These are phyloP conservation scores for Reticulitermes speratus DNA, from an alignment of 1,140 invertebrate species.

Conservation along the genomic window DNA sequence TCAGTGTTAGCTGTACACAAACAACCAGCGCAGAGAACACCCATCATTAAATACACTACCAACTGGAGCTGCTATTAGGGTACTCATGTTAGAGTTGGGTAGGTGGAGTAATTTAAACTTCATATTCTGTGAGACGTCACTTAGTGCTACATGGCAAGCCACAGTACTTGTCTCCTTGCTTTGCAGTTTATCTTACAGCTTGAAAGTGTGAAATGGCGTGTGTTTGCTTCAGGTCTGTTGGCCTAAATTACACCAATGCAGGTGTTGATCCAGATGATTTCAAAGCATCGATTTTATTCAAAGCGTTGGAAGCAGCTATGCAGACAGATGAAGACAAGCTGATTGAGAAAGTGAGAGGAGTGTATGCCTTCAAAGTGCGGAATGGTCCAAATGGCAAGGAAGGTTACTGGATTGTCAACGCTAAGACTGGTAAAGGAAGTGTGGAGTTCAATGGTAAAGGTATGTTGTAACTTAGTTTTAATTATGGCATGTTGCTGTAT, in stretches of 20 bases:
- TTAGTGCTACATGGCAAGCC: too few species aligned
- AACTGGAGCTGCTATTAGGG: too few species aligned
- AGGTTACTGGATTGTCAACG: constrained; percentile 88
- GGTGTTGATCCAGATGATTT: constrained; percentile 59
- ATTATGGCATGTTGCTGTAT: background rate
- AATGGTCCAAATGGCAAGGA: constrained; percentile 71
- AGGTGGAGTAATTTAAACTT: too few species aligned
- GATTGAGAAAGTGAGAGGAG: constrained; percentile 81
- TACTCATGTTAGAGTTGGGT: too few species aligned
- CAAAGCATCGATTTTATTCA: constrained; percentile 74
- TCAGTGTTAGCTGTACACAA: too few species aligned
- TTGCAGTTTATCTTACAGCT: too few species aligned
- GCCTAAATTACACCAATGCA: constrained; percentile 12
- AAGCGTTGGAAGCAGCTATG: constrained; percentile 78
- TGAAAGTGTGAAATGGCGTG: too few species aligned
- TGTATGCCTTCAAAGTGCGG: constrained; percentile 85
- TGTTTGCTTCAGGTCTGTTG: background rate
- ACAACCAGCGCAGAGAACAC: too few species aligned
- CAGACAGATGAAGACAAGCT: constrained; percentile 75
- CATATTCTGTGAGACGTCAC: too few species aligned
- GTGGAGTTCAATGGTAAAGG: constrained; percentile 76
- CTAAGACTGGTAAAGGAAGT: constrained; percentile 82
- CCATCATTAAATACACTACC: too few species aligned
- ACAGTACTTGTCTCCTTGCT: too few species aligned
- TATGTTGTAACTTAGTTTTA: constrained; percentile 43